Evolutionary conservation across 2,113 vertebrate species (phyloP).

Genomic region (Ondatra zibethicus): DNA sequence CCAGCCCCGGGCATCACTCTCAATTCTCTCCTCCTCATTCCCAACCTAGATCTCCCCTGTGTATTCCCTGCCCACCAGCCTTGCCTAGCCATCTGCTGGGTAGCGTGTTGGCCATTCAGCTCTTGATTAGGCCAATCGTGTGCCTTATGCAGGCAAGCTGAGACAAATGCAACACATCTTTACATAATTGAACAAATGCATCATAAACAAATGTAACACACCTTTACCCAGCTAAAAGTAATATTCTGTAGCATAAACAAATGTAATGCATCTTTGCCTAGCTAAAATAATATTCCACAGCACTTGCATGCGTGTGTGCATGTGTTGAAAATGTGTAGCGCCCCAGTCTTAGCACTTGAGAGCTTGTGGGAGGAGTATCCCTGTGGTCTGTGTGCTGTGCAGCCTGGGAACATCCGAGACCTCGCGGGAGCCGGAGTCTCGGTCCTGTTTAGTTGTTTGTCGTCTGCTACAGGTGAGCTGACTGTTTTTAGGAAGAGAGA

Average conservation of each 20-base stretch:
- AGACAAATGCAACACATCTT: not conserved
- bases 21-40: too few relatives aligned
- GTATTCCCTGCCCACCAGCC: not conserved
- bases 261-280: too few relatives aligned
- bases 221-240: too few relatives aligned
- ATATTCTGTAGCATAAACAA: too few relatives aligned
- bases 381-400: too few relatives aligned
- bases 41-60: not conserved
- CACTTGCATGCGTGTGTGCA: not conserved
- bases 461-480: not conserved
- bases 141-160: not conserved
- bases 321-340: not conserved
- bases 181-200: not conserved
- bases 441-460: not conserved
- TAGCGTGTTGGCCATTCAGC: not conserved
- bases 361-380: not conserved
- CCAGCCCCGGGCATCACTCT: too few relatives aligned
- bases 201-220: too few relatives aligned
- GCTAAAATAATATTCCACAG: not conserved
- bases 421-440: not conserved
- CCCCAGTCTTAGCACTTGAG: not conserved
- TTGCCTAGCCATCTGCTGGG: not conserved
- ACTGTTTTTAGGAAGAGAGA: conserved; percentile 1
- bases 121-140: not conserved
- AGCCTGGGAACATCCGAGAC: not conserved